Evolutionary conservation across 2,797 vertebrate species (phyloP), one percentile per base, ranked within the genome.

Genomic region (Myiotriccus ornatus): DNA sequence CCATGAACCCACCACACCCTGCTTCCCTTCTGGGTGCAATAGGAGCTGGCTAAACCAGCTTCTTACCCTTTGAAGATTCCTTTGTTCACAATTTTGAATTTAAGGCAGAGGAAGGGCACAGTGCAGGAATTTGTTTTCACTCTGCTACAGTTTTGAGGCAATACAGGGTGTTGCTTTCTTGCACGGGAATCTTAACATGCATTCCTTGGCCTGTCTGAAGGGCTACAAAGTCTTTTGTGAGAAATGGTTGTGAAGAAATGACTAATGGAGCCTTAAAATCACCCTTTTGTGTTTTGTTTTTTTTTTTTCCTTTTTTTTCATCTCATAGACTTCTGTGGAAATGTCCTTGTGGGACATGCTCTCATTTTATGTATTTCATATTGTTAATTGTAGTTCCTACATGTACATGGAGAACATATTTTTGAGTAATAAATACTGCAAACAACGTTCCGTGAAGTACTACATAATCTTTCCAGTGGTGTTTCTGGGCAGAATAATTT

Each of bases 41-140:
- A 60, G n/a, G 70, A 90, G 81, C 94, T 95, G 75, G 92, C 90
- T 90, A 50, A 85, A 96, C 95, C 81, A 93, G 93, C 95, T 92
- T 60, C 63, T 73, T 39, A 13, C 41, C 9, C 57, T 96, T 90
- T 95, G 87, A 94, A 93, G 89, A 41, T 44, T 62, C 25, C 50
- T 90, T 64, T 94, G 87, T 75, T 96, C 76, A 59, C 19, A 19
- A 3, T 55, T 91, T 41, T n/a, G 80, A 81, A 37, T 71, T 77
- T 84, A 35, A 86, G 43, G 75, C 50, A 35, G 47, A 90, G 70
- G 23, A 65, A 41, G 49, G 28, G 39, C 49, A 27, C 35, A 12
- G 7, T 27, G 65, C 53, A 82, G 76, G 47, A 49, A 53, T 89
- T 87, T 70, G 17, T 71, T 41, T 89, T 92, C 21, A 44, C 24